Conservation (phyloP, 2,888 invertebrate genomes). For the Melieria crassipennis region DNA sequence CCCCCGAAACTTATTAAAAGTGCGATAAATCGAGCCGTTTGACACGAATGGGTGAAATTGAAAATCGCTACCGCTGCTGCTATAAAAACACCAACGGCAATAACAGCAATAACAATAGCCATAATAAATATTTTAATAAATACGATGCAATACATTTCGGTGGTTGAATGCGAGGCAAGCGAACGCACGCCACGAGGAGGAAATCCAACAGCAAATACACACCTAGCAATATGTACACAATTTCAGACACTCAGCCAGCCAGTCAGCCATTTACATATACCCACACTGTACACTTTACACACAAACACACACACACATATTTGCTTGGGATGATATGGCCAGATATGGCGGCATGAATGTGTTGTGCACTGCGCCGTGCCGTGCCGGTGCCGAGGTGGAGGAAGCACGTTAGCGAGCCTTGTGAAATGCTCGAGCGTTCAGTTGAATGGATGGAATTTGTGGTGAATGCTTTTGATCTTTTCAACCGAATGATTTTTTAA, state of each 20-base stretch:
- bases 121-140: slow-evolving; percentile 57
- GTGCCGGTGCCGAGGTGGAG: slow-evolving; percentile 35
- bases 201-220: not conserved
- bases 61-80: slow-evolving; percentile 36
- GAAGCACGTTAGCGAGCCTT: slow-evolving; percentile 24
- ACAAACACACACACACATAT: slow-evolving; percentile 16
- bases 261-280: slow-evolving; percentile 10
- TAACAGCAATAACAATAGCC: slow-evolving; percentile 50
- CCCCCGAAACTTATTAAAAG: too few species aligned
- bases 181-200: not conserved
- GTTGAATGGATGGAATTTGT: slow-evolving; percentile 38
- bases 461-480: slow-evolving; percentile 63
- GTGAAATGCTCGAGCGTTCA: not conserved
- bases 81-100: slow-evolving; percentile 11
- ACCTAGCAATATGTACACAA: not conserved
- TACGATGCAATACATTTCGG: slow-evolving; percentile 50
- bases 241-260: not conserved
- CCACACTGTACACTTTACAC: not conserved
- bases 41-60: slow-evolving; percentile 31
- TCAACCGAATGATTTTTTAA: slow-evolving; percentile 64
- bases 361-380: not conserved
- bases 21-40: too few species aligned
- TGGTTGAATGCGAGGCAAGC: slow-evolving; percentile 40
- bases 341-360: slow-evolving; percentile 25
- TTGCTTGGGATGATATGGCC: slow-evolving; percentile 1